phyloP scores from a whole-genome alignment of 2,888 invertebrate species.

The Drosophila basisetae region DNA sequence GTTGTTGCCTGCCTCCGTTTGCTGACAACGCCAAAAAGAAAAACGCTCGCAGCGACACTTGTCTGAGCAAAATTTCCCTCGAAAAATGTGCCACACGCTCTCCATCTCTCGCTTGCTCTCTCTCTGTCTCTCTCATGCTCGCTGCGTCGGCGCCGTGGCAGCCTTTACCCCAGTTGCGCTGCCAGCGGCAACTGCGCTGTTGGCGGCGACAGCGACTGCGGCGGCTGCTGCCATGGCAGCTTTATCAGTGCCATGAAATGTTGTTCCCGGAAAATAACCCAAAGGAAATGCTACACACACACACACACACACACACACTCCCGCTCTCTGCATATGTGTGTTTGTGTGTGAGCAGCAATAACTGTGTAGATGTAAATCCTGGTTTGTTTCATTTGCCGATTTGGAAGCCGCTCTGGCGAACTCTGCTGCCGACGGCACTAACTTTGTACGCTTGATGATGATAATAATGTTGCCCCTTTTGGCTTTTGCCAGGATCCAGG shows the following conservation, averaged over 20 bases:
- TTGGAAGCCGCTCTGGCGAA: slow-evolving; percentile 57
- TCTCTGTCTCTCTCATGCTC: slow-evolving; percentile 9
- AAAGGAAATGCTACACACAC: slow-evolving; percentile 74
- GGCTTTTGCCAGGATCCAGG: slow-evolving; percentile 34
- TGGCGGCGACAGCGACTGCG: slow-evolving; percentile 14
- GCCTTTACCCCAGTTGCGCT: slow-evolving; percentile 48
- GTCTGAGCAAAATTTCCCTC: slow-evolving; percentile 65
- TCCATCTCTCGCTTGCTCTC: slow-evolving; percentile 20
- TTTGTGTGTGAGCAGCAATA: slow-evolving; percentile 65
- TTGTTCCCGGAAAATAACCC: slow-evolving; percentile 82
- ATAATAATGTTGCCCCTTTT: slow-evolving; percentile 77
- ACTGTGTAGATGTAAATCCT: slow-evolving; percentile 81
- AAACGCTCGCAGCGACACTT: slow-evolving; percentile 71
- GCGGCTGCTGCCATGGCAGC: slow-evolving; percentile 76
- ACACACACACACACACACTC: slow-evolving; percentile 33
- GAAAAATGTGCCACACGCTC: slow-evolving; percentile 19
- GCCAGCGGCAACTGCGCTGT: slow-evolving; percentile 37
- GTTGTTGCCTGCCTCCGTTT: slow-evolving; percentile 28
- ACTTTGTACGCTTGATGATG: slow-evolving; percentile 79
- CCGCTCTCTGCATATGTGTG: slow-evolving; percentile 15
- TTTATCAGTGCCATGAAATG: slow-evolving; percentile 81
- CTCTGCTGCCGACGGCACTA: slow-evolving; percentile 73
- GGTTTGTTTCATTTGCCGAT: slow-evolving; percentile 82
- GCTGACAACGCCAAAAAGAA: slow-evolving; percentile 58
- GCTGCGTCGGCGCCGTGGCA: slow-evolving; percentile 13